Evolutionary conservation across 92 coral and sea anemone species (phyloP), one percentile per base, ranked within the genome.

Genomic region (Isaurus tuberculatus): DNA sequence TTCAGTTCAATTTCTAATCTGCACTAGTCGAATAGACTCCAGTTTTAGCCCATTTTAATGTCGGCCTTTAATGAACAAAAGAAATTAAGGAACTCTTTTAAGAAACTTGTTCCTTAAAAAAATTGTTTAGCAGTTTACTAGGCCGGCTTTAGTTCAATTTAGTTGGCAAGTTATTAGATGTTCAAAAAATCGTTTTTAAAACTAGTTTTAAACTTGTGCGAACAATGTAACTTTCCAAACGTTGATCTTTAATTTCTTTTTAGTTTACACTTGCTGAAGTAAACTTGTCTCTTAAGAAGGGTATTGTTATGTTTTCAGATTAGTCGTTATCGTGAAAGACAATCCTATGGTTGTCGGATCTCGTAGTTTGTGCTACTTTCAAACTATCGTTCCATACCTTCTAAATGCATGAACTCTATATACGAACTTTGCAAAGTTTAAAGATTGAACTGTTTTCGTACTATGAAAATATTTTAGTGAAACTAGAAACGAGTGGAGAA

Each of bases 61-160:
- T 26, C 22, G 7, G 23, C 2, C 25, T 55, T 55, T 51, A 15
- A 17, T 5, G 60, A 51, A 51, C 20, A 51, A 51, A 14, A 51
- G 19, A 16, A 15, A 46, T 46, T 46, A 8, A 48, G 29, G 29
- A 32, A 34, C 57, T 31, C 32, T 22, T 51, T 46, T n/a, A 43
- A 6, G 10, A 2, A 16, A 7, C 33, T 33, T 11, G 37, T 36
- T 57, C n/a, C n/a, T n/a, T 77, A 5, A 74, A 16, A 28, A 42
- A 60, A 55, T 7, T 58, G 5, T 13, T n/a, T 17, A 30, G 81
- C 67, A 51, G 65, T 67, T 55, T 33, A 42, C 55, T 57, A 58
- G 14, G 19, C 51, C 11, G 14, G 58, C 14, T 72, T 72, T 20
- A 17, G 46, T 33, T 34, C 26, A 19, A 65, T 14, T 65, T 32